phyloP scores from a whole-genome alignment of 92 coral and sea anemone species.

The Metridium senile region DNA sequence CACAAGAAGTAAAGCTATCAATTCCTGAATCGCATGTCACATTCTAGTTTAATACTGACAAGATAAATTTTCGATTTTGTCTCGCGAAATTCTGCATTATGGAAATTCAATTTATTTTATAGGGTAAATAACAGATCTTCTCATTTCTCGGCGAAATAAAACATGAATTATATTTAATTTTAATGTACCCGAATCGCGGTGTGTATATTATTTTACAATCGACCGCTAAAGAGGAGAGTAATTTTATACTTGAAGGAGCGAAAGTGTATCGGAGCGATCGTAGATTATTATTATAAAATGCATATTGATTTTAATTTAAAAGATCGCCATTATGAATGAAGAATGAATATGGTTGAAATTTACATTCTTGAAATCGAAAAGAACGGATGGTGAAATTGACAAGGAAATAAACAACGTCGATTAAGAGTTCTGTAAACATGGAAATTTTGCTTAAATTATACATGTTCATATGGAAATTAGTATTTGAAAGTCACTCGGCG shows the following conservation, averaged over 20 bases:
- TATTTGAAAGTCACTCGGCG: slow-evolving; percentile 30
- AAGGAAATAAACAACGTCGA: background rate
- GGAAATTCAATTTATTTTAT: too few relatives aligned
- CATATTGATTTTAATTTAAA: too few relatives aligned
- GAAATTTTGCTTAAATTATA: slow-evolving; percentile 3
- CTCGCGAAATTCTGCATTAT: too few relatives aligned
- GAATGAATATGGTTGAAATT: background rate
- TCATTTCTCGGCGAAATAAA: too few relatives aligned
- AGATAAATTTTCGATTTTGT: too few relatives aligned
- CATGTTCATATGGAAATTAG: slow-evolving; percentile 15
- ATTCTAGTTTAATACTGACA: too few relatives aligned
- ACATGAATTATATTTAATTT: background rate
- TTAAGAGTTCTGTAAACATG: slow-evolving; percentile 15
- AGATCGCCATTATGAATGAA: too few relatives aligned
- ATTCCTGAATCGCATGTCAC: too few relatives aligned
- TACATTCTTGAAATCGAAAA: background rate
- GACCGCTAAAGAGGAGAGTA: background rate
- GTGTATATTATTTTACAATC: background rate
- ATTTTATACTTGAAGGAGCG: slow-evolving; percentile 1
- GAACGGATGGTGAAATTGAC: slow-evolving; percentile 6
- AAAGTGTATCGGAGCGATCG: slow-evolving; percentile 12
- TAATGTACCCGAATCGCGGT: background rate
- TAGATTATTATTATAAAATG: too few relatives aligned
- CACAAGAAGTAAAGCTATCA: background rate
- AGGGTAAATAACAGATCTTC: too few relatives aligned